Evolutionary conservation across 2,888 invertebrate genomes (phyloP), one percentile per base, ranked within the genome.

Genomic region (Ectemnius cavifrons): DNA sequence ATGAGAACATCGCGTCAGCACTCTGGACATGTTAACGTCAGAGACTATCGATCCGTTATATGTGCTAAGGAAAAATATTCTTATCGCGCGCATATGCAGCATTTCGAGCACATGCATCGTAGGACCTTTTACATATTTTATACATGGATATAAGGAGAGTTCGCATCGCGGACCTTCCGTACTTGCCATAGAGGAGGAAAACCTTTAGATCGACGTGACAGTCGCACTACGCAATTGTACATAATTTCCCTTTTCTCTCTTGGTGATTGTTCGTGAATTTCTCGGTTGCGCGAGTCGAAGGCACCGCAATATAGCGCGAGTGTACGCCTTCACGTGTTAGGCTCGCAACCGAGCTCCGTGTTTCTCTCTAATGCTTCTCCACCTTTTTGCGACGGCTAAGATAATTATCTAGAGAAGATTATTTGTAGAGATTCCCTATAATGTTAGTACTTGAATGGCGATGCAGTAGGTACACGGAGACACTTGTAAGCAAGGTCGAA

Each of bases 151-250:
- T 16, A 67, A 74, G 63, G 68, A 71, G 75, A 71, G 56, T 79
- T 79, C 64, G 64, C 69, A 63, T 72, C 71, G 79, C 75, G 75
- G 78, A 78, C 81, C 75, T 84, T 80, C 58, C 79, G 62, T 69
- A 79, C 67, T 83, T 84, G 84, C 84, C 79, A 85, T 84, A 79
- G 78, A 68, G 60, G 20, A 37, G 68, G 63, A 47, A 61, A 71
- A 59, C 63, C 5, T 11, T 67, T 70, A 71, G 57, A 47, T 58
- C 49, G 63, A 72, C 70, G 63, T 4, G 37, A 37, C 37, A 37
- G 8, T 37, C 37, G 37, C 37, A 37, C 37, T 37, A 37, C 37
- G 37, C 37, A 37, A 37, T 37, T 87, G 84, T 87, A 86, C 60
- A 87, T 87, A 87, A 80, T 85, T 78, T 62, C 37, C 37, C 37